Percentiles rank a stretch among this genome's conserved stretches.
These are phyloP conservation scores for Florisuga fusca DNA, from an alignment of 2,797 vertebrate genomes.

Conservation along the genomic window DNA sequence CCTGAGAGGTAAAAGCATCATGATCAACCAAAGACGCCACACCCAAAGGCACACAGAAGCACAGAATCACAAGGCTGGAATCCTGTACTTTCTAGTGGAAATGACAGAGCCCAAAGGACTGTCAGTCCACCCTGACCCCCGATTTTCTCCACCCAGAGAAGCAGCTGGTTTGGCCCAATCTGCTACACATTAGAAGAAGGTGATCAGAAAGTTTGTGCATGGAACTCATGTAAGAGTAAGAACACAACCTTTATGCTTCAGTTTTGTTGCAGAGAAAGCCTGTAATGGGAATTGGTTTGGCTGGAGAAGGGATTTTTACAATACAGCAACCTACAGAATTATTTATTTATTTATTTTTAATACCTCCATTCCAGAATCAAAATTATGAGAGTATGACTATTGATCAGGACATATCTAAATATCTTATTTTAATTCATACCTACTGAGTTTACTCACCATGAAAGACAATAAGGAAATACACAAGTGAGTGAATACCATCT, in stretches of 20 bases:
- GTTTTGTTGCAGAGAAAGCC: neutral
- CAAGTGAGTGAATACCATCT: neutral
- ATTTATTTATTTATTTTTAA: neutral
- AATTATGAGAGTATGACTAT: neutral
- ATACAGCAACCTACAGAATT: neutral
- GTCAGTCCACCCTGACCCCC: neutral
- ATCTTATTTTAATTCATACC: neutral
- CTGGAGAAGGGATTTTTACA: neutral
- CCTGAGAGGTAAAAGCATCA: neutral
- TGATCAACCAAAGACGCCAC: neutral
- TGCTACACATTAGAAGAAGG: neutral
- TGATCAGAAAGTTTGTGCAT: neutral
- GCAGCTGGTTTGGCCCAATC: neutral
- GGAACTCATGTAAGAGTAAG: neutral
- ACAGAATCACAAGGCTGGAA: neutral
- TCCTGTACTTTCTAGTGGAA: neutral
- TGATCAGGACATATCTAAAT: neutral
- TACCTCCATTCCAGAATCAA: neutral
- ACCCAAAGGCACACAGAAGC: neutral
- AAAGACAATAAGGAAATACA: neutral
- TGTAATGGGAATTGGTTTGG: neutral
- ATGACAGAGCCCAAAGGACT: neutral
- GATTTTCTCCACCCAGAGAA: neutral
- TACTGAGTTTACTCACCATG: neutral
- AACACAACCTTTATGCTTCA: neutral